A percentile compares a stretch with the other conserved stretches of the same genome.
Evolutionary conservation across 2,797 vertebrate species (phyloP).

Genomic region (Geotria australis): DNA sequence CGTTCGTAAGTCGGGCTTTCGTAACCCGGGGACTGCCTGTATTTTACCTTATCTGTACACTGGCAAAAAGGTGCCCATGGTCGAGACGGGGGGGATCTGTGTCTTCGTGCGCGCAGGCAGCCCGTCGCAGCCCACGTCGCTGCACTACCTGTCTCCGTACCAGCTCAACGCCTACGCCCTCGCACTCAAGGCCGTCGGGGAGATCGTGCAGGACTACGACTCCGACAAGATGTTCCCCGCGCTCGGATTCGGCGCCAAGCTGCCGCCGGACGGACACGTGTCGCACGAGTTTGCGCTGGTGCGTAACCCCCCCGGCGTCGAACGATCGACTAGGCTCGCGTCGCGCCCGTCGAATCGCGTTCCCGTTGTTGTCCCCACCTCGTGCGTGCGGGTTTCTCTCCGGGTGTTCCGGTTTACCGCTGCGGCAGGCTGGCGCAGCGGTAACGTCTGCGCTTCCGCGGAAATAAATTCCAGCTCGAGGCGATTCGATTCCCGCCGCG

Average conservation of each 20-base stretch:
- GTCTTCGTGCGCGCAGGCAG: slow-evolving; percentile 22
- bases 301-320: slow-evolving; percentile 5
- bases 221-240: slow-evolving; percentile 93
- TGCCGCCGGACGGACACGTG: slow-evolving; percentile 76
- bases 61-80: slow-evolving; percentile 4
- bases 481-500: too few relatives aligned
- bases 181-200: slow-evolving; percentile 84
- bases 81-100: too few relatives aligned
- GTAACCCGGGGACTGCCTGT: too few relatives aligned
- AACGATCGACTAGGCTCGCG: background rate
- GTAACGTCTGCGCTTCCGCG: too few relatives aligned
- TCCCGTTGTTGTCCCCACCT: too few relatives aligned
- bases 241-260: slow-evolving; percentile 78
- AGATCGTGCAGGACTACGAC: slow-evolving; percentile 97
- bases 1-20: too few relatives aligned
- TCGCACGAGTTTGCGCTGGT: slow-evolving; percentile 88
- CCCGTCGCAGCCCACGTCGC: slow-evolving; percentile 65
- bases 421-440: too few relatives aligned
- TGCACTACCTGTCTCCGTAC: slow-evolving; percentile 85
- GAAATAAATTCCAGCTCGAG: too few relatives aligned
- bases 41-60: too few relatives aligned
- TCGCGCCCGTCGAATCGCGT: too few relatives aligned
- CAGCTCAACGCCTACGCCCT: slow-evolving; percentile 91
- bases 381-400: too few relatives aligned
- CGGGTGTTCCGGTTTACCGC: too few relatives aligned